These are phyloP conservation scores for Alectura lathami DNA, from an alignment of 2,113 vertebrate species.

Conservation along the genomic window DNA sequence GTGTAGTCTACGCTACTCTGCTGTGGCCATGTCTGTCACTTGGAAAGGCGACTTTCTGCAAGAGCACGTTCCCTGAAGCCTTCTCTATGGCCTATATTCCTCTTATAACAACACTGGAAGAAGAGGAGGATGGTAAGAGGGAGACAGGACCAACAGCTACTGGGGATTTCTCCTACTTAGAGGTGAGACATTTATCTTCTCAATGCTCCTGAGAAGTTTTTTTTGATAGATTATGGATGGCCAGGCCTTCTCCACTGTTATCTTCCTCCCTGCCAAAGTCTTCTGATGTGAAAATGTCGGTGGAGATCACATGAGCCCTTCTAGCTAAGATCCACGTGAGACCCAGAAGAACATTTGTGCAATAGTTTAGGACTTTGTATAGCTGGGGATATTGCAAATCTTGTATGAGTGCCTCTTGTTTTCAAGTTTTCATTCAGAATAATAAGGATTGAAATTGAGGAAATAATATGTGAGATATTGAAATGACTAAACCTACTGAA, in stretches of 20 bases:
- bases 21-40: background rate
- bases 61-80: background rate
- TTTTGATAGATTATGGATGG: background rate
- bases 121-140: background rate
- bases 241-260: background rate
- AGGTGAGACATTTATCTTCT: background rate
- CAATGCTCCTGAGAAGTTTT: background rate
- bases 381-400: background rate
- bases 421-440: background rate
- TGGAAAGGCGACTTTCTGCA: background rate
- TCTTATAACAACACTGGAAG: background rate
- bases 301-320: background rate
- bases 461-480: background rate
- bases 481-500: background rate
- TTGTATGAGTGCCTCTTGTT: background rate
- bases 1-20: fast-evolving
- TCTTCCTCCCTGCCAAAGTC: background rate
- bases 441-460: background rate
- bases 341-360: background rate
- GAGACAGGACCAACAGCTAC: background rate
- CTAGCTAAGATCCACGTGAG: background rate
- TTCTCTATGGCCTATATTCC: background rate
- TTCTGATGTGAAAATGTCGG: background rate
- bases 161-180: background rate
- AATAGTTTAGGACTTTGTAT: background rate